Conservation (phyloP, 2,797 vertebrate species). For the Sebastes glaucus region DNA sequence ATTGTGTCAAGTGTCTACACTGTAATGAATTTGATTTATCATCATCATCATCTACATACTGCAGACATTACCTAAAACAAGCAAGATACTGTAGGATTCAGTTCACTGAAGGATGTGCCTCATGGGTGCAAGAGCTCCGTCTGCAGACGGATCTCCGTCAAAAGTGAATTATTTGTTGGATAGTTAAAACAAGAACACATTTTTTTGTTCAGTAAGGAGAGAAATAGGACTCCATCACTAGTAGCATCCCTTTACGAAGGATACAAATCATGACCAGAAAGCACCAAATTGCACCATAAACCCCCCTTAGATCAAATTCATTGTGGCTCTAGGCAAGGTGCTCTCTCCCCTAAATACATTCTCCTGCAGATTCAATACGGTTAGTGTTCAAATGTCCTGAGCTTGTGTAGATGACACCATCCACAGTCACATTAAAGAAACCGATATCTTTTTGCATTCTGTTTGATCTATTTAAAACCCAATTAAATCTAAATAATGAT, state of each 20-base stretch:
- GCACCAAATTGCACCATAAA: background rate
- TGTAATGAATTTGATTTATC: background rate
- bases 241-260: no score
- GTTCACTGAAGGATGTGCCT: background rate
- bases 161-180: no score
- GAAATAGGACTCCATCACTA: no score
- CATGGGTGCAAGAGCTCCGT: no score
- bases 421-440: slow-evolving; percentile 19
- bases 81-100: background rate
- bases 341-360: background rate
- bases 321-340: background rate
- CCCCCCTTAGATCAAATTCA: background rate
- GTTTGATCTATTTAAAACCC: slow-evolving; percentile 69
- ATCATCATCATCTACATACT: background rate
- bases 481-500: slow-evolving; percentile 71
- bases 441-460: slow-evolving; percentile 14
- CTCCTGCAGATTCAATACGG: background rate
- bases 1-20: background rate
- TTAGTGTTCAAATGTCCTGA: slow-evolving; percentile 11
- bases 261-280: background rate
- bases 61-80: background rate
- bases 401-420: slow-evolving; percentile 35
- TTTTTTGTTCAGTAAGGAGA: no score
- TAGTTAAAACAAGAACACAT: no score
- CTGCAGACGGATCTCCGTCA: no score